Evolutionary conservation across 2,797 vertebrate species (phyloP), one percentile per base, ranked within the genome.

Genomic region (Agapornis canus): DNA sequence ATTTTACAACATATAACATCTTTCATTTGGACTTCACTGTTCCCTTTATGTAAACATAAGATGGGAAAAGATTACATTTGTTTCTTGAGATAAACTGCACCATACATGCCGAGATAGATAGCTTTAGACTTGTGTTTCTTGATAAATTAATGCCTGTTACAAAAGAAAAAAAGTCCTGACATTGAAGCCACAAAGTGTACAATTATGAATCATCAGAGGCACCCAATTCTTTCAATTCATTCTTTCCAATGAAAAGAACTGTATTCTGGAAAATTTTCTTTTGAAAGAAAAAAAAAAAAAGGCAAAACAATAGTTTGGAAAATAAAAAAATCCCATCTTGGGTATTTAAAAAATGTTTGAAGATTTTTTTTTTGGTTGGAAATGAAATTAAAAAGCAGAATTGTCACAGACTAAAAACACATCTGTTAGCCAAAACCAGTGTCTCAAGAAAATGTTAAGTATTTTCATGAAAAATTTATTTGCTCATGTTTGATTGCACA

Each of bases 41-140:
- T 97, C 60, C 71, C 61, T 95, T 94, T 90, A 80, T 94, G 77
- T 92, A 97, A 97, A 95, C 87, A 94, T 63, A 81, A 76, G 59
- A 52, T 78, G 61, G 29, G 57, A 95, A 94, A 86, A 23, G 13
- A 86, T 86, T 82, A 73, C 75, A 85, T 90, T 81, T 92, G 35
- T 95, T 66, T 59, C 35, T 93, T 61, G 64, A 95, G 63, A 82
- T 80, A 90, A 94, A 82, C 49, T 82, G 32, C 13, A 63, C 51
- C 43, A 21, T 42, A 47, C 51, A n/a, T 68, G 25, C 0, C 1
- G 57, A 78, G 82, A 90, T 90, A 91, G 79, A 94, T 80, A 94
- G 63, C 52, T 90, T 95, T 90, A 93, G 68, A 82, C 60, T 89
- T 92, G 17, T 95, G 42, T 82, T 95, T 5, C 60, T 92, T 91